Evolutionary conservation across 2,113 vertebrate species (phyloP), one percentile per base, ranked within the genome.

Genomic region (Brachypodius melanocephalos): DNA sequence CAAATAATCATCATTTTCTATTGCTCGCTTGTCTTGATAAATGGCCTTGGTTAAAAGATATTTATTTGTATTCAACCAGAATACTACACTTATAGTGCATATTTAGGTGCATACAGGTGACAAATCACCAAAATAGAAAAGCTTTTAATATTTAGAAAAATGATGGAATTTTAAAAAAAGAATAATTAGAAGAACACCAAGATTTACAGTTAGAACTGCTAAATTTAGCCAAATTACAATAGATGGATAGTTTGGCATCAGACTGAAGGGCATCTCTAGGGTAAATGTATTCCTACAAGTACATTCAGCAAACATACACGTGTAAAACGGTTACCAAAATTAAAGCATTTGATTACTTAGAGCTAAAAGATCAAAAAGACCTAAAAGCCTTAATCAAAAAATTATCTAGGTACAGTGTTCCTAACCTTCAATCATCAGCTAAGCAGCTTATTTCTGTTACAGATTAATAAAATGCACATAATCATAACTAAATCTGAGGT

Each of bases 141-240:
- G 10, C 6, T 68, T 69, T 48, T 54, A 57, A 7, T 26, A 52
- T 46, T 22, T 76, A 54, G 26, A 59, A 61, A 84, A 93, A 34
- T 0, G 62, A 87, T 3, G 1, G 5, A 65, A 4, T 52, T 55
- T 45, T 29, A 2, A 5, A 15, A 17, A 36, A 61, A 68, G 0
- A 61, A 54, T 18, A 40, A 61, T 14, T 51, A 77, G 8, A 87
- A 66, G 42, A 59, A 46, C 17, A 31, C 2, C 63, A 34, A 38
- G 12, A 24, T 40, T 61, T 78, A 67, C 2, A 1, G 12, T 32
- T 20, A 38, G 48, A 88, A 79, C 24, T 43, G 8, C 45, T 67
- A 38, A 51, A 82, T 68, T 67, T 52, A 63, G 49, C 17, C 17
- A 71, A 77, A 79, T 29, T 3, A 59, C 28, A 32, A 90, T 8